Conservation (phyloP, 2,888 invertebrate species). For the Hypercompe scribonia region DNA sequence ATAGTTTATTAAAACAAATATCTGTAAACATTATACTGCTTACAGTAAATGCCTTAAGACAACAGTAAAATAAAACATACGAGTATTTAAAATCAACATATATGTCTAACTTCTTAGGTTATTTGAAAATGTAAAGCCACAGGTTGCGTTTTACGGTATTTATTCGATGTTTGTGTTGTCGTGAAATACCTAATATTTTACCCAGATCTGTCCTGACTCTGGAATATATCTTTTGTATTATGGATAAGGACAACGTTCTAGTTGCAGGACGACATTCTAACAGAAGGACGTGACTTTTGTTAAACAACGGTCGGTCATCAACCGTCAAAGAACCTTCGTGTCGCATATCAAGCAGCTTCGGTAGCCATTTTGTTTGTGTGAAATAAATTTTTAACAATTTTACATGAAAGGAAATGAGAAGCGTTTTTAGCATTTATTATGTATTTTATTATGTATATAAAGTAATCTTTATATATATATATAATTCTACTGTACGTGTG, state of each 20-base stretch:
- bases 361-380: neutral
- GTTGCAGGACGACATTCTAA: no score
- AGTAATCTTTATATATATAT: no score
- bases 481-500: no score
- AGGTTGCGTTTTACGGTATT: neutral
- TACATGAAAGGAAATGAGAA: neutral
- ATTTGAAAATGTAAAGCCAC: neutral
- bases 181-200: neutral
- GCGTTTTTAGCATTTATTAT: no score
- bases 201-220: neutral
- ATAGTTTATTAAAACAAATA: no score
- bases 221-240: neutral
- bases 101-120: neutral
- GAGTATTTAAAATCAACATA: no score
- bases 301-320: neutral
- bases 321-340: conserved; percentile 1
- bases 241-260: neutral
- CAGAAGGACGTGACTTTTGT: no score
- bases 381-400: neutral
- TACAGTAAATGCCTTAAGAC: no score
- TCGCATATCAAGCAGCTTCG: neutral
- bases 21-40: no score
- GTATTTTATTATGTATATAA: no score
- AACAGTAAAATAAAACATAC: no score
- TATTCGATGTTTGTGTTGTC: neutral